Evolutionary conservation across 35 echinoderm and acorn worm genomes (phyloP).

Genomic region (Strongylocentrotus purpuratus): DNA sequence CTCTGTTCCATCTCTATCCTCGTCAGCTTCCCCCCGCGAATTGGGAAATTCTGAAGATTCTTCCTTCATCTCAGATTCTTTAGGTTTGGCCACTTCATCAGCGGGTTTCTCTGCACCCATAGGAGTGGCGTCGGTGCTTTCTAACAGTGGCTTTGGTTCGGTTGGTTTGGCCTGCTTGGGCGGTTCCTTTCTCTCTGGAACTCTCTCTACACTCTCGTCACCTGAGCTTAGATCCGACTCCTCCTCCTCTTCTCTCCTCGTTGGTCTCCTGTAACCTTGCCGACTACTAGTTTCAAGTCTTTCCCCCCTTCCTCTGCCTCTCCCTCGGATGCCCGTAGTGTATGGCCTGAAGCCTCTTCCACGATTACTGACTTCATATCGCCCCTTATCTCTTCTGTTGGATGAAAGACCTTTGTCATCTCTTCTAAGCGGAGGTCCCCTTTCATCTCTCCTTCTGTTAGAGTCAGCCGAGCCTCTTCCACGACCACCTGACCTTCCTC

Average conservation of each 20-base stretch:
- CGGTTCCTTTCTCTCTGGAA: conserved; percentile 44
- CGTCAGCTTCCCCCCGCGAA: conserved; percentile 35
- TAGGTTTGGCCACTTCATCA: background rate
- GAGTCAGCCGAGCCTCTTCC: background rate
- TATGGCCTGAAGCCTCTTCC: conserved; percentile 57
- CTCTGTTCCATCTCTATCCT: conserved; percentile 20
- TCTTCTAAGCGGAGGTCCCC: conserved; percentile 48
- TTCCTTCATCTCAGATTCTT: conserved; percentile 35
- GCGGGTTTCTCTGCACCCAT: conserved; percentile 34
- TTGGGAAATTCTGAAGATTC: conserved; percentile 19
- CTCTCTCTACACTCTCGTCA: conserved; percentile 55
- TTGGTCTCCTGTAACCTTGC: background rate
- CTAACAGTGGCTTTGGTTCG: background rate
- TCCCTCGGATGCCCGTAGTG: conserved; percentile 43
- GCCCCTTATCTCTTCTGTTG: conserved; percentile 42
- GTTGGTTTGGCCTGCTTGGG: conserved; percentile 32
- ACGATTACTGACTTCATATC: conserved; percentile 44
- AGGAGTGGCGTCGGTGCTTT: conserved; percentile 38
- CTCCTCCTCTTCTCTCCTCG: conserved; percentile 56
- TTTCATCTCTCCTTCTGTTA: conserved; percentile 56
- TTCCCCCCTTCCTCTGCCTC: conserved; percentile 70
- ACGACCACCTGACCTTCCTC: conserved; percentile 26
- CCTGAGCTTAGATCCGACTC: conserved; percentile 68
- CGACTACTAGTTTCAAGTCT: conserved; percentile 50
- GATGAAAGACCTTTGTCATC: conserved; percentile 40